These are phyloP conservation scores for Astropecten irregularis DNA, from an alignment of 53 echinoderm and acorn worm species.

Conservation along the genomic window DNA sequence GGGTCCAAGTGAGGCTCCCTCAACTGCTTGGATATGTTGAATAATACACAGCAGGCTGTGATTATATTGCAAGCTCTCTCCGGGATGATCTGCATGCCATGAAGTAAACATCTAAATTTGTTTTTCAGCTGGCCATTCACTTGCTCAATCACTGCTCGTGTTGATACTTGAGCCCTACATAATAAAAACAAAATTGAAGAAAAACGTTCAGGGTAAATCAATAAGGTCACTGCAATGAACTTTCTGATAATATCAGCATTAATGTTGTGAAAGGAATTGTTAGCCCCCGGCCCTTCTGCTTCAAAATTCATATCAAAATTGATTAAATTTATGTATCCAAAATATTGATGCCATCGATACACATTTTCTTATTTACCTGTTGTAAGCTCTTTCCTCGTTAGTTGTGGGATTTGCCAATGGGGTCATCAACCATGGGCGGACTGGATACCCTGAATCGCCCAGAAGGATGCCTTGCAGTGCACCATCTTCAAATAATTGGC, in stretches of 20 bases:
- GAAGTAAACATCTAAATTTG: conserved; percentile 63
- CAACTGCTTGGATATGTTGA: conserved; percentile 65
- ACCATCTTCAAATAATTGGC: conserved; percentile 3
- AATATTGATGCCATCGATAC: no score
- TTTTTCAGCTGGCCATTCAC: conserved; percentile 73
- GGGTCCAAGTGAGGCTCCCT: conserved; percentile 47
- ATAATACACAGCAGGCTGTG: conserved; percentile 66
- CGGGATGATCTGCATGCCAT: conserved; percentile 72
- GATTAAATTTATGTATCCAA: no score
- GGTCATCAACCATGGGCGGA: conserved; percentile 39
- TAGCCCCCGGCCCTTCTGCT: no score
- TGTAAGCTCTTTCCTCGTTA: conserved; percentile 8
- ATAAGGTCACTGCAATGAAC: no score
- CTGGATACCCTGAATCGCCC: conserved; percentile 32
- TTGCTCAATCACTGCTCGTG: conserved; percentile 58
- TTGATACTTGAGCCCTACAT: conserved; percentile 57
- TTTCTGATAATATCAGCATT: no score
- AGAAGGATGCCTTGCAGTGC: conserved; percentile 12
- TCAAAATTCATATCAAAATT: no score
- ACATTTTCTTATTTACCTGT: no score
- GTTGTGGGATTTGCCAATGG: conserved; percentile 6
- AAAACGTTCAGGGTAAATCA: no score
- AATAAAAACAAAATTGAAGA: no score
- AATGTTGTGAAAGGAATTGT: no score
- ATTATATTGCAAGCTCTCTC: conserved; percentile 60